Evolutionary conservation across 2,888 invertebrate species (phyloP), one percentile per base, ranked within the genome.

Genomic region (Electrophaes corylata): DNA sequence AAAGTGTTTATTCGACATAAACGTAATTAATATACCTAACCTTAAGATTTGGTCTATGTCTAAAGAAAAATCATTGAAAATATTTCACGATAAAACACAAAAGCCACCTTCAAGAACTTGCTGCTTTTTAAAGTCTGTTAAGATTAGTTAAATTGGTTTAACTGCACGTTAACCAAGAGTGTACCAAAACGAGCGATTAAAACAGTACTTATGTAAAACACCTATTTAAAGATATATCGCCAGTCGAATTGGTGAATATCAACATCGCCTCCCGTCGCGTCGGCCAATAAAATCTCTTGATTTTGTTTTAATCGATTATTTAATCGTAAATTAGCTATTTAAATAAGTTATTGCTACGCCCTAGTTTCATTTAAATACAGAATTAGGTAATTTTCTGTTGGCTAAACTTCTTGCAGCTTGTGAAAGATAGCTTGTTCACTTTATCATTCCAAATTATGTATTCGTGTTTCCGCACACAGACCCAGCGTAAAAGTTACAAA

Each of bases 291-390:
- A 75, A 77, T 70, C 73, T 72, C 75, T 79, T 75, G 76, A 81
- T 79, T 79, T 71, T 71, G 69, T 75, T 77, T 73, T 74, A 81
- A 83, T 83, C 77, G 77, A 70, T 78, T 78, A 75, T 79, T 78
- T 74, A 76, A 75, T 70, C 71, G 70, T 78, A 79, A 78, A 81
- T 77, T 75, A 78, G 68, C 66, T 62, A 57, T 55, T 47, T 62
- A 72, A 75, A 75, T 77, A 80, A 78, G 68, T 75, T 80, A 81
- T 75, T 66, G 73, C 71, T 60, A 49, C 66, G 73, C 66, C 79
- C 81, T 71, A 73, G 76, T 71, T 81, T 73, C 68, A 53, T 71
- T 73, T 75, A 71, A 71, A 76, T 78, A 73, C 65, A 66, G 51
- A 57, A 70, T 75, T 73, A 64, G 64, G 75, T 61, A 75, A 72